Conservation (phyloP, 2,113 vertebrate genomes). For the Puma concolor region DNA sequence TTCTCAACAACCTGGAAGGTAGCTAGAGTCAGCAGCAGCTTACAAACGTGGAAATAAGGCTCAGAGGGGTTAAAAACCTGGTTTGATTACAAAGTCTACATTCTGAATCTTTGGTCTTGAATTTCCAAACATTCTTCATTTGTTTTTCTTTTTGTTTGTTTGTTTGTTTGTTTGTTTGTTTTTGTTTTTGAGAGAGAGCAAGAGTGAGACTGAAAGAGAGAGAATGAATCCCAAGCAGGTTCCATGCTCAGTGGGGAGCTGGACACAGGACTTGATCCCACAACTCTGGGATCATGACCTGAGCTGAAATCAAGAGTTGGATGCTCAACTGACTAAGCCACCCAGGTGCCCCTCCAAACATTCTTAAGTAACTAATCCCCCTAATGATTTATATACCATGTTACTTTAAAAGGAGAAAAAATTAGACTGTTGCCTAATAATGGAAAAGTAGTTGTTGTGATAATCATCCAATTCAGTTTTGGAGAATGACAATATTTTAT, state of each 20-base stretch:
- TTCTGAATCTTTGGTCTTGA: constrained; percentile 20
- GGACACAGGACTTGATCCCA: too few relatives aligned
- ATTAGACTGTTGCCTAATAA: neutral
- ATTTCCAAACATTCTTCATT: neutral
- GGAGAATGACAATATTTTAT: neutral
- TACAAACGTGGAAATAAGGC: constrained; percentile 1
- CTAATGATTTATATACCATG: neutral
- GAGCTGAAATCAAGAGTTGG: too few relatives aligned
- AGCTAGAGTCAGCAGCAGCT: neutral
- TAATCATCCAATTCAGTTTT: neutral
- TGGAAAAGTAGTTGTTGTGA: neutral
- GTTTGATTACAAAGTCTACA: neutral
- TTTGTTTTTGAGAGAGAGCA: too few relatives aligned
- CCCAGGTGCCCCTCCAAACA: too few relatives aligned
- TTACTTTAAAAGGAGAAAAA: constrained; percentile 34
- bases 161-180: too few relatives aligned
- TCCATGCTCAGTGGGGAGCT: too few relatives aligned
- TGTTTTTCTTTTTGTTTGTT: too few relatives aligned
- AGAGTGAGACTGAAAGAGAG: too few relatives aligned
- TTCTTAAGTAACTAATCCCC: neutral
- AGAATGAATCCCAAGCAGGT: too few relatives aligned
- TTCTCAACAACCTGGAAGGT: neutral
- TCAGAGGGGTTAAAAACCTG: neutral
- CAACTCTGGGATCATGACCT: too few relatives aligned
- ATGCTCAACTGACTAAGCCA: too few relatives aligned